Evolutionary conservation across 2,888 invertebrate species (phyloP), one percentile per base, ranked within the genome.

Genomic region (Biston stratarius): DNA sequence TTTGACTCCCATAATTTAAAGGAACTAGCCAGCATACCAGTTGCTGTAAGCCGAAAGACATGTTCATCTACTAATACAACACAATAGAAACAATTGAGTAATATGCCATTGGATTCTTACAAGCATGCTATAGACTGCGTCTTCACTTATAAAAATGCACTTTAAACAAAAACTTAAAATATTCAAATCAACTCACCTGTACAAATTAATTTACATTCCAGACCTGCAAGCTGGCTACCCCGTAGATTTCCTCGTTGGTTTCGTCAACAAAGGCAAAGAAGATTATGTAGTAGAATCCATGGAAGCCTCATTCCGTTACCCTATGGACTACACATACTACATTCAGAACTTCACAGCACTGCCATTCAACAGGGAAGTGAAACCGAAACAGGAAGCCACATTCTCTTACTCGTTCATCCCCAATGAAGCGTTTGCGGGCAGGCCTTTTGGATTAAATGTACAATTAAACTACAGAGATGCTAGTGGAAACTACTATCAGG

Each of bases 251-350:
- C 94, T 99, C 0, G 98, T 99, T 71, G 99, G 99, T 33, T 99
- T 99, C 92, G 96, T 96, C 62, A 99, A 99, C 94, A 98, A 98
- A 85, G 99, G 99, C 56, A 95, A 96, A 67, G 96, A 97, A 77
- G 98, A 99, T 77, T 99, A 99, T 83, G 90, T 97, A 34, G 96
- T 99, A 33, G 99, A 99, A 85, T 96, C 97, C 7, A 95, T 99
- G 84, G 99, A 99, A 82, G 99, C 99, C 0, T 99, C 99, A 0
- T 99, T 99, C 96, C 97, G 99, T 78, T 99, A 99, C 86, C 99
- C 99, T 9, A 98, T 99, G 97, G 99, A 99, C 92, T 99, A 98
- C 94, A 98, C 97, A 77, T 99, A 98, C 92, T 98, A 97, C 93
- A 99, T 99, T 76, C 99, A 99, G 92, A 99, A 99, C 94, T 99